These are phyloP conservation scores for Galeruca laticollis DNA, from an alignment of 2,888 invertebrate species.

Conservation along the genomic window DNA sequence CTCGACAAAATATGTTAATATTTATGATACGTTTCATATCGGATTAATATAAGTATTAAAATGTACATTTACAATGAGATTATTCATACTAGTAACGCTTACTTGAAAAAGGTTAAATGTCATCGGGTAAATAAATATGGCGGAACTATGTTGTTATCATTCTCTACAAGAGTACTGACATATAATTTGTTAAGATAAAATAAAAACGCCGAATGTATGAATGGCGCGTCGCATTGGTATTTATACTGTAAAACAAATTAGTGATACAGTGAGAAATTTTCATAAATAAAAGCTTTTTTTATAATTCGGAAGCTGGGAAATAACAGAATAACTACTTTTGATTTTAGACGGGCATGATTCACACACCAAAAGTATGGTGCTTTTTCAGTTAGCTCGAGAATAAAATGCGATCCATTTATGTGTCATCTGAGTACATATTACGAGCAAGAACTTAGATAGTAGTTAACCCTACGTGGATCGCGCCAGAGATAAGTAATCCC, in stretches of 20 bases:
- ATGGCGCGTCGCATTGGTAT: slow-evolving; percentile 1
- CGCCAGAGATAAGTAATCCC: too few species aligned
- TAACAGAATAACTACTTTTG: neutral
- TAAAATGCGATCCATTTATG: too few species aligned
- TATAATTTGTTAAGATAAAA: slow-evolving; percentile 9
- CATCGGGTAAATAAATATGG: slow-evolving; percentile 26
- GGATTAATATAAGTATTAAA: neutral
- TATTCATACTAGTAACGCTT: neutral
- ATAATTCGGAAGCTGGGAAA: slow-evolving; percentile 11
- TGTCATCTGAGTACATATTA: too few species aligned
- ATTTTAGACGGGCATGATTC: too few species aligned
- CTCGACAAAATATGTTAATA: neutral
- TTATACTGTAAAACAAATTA: slow-evolving; percentile 21
- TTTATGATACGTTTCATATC: neutral
- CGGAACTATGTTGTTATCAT: slow-evolving; percentile 23
- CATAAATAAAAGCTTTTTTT: slow-evolving; percentile 29
- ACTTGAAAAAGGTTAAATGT: slow-evolving; percentile 20
- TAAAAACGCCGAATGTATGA: slow-evolving; percentile 24
- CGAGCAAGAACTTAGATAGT: too few species aligned
- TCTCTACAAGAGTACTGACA: neutral
- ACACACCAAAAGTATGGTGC: too few species aligned
- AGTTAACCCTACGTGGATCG: too few species aligned
- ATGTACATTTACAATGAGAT: neutral
- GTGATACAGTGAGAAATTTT: slow-evolving; percentile 39
- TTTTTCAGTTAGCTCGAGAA: too few species aligned